Evolutionary conservation across 2,888 invertebrate species (phyloP), one percentile per base, ranked within the genome.

Genomic region (Periphyllus acericola): DNA sequence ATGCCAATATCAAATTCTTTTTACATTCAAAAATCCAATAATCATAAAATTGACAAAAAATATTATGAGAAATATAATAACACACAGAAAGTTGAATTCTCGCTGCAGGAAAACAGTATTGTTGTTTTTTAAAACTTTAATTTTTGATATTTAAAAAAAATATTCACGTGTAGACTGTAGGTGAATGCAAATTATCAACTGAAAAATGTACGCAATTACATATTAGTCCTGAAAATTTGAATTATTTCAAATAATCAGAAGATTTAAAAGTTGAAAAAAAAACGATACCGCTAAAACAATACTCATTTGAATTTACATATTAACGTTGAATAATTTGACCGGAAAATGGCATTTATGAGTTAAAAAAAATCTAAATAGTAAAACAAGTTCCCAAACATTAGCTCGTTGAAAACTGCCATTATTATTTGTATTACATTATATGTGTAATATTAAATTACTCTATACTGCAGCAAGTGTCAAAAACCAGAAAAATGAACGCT

Each of bases 1-100:
- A 83, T 83, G 60, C 55, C 74, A 75, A 75, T 83, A 21, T 36
- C 21, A 52, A 83, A 75, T 6, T 83, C 46, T 36, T 83, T 66
- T 66, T 34, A 19, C 19, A 14, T 17, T 5, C n/a, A 29, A 74
- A 72, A 74, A 74, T 6, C 52, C n/a, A 83, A 74, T 55, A 36
- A 83, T 36, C 55, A 14, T n/a, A 19, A 25, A 5, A 72, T 71
- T 34, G 29, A 29, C 66, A 68, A 46, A 46, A 68, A 29, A 21
- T 66, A n/a, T n/a, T 68, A 5, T 66, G 6, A n/a, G 6, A 66
- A 40, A 82, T 29, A 82, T 36, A 66, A 46, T 21, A 25, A 9
- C 9, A n/a, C 32, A 19, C 52, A 25, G 52, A 46, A 82, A 82
- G 52, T 52, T n/a, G 52, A 82, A 29, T 71, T 25, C 32, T 71